A percentile compares a stretch with the other conserved stretches of the same genome.
Conservation (phyloP, 2,113 vertebrate species). For the Sprattus sprattus region DNA sequence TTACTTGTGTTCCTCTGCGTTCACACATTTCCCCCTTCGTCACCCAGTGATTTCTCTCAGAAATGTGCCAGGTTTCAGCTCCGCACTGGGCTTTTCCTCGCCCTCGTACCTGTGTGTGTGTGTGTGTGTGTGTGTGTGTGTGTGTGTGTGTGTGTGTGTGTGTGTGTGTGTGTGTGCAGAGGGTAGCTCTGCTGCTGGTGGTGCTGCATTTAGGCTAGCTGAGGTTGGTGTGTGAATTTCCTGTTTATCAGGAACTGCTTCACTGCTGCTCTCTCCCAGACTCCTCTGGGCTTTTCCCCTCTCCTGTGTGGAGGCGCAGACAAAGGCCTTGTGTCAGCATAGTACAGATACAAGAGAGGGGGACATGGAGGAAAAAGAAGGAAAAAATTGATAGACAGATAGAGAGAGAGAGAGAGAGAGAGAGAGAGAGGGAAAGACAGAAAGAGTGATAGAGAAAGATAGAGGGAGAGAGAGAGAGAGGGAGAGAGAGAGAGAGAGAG, state of each 20-base stretch:
- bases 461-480: no score
- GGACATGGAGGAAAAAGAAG: background rate
- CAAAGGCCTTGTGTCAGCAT: conserved; percentile 55
- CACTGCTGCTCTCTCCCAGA: conserved; percentile 35
- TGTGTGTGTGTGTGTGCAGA: no score
- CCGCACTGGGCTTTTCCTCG: background rate
- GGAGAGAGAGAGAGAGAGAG: no score
- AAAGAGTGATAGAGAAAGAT: no score
- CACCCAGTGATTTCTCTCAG: no score
- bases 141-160: no score
- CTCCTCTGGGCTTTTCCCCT: conserved; percentile 27
- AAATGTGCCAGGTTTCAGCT: background rate
- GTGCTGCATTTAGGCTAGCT: no score
- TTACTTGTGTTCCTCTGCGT: background rate
- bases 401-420: no score
- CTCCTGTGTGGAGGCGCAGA: conserved; percentile 41
- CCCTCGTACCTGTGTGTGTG: background rate
- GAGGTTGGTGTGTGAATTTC: background rate
- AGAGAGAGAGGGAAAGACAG: background rate
- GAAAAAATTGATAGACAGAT: background rate
- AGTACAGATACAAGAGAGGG: background rate
- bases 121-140: no score
- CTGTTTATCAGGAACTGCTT: background rate
- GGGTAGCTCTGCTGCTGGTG: background rate
- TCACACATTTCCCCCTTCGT: background rate